Base-by-base conservation (phyloP, 2,113 vertebrate genomes). In the Capra hircus region DNA sequence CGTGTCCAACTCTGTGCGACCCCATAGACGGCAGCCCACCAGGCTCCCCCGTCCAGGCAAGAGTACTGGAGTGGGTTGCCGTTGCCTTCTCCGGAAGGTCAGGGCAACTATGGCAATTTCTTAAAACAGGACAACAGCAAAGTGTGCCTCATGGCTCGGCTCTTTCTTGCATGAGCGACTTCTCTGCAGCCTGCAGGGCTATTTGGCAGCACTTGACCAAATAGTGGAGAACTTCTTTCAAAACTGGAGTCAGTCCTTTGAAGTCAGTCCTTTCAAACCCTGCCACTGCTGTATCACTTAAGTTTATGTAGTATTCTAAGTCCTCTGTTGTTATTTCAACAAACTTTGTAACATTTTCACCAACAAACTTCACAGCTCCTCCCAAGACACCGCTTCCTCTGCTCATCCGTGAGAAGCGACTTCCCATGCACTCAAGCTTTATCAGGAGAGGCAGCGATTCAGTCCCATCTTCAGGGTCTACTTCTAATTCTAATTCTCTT, bases 101-200 rank as follows among this genome's bases (percentile, higher is more conserved):
- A 1, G 78, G 78, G 45, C 48, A 3, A 3, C 78, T 81, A 3
- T 52, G 78, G 48, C 48, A n/a, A 7, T 21, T 52, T 52, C 78
- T 52, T 81, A 81, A 81, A 81, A 33, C 3, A 48, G 77, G 27
- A 33, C 28, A 52, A 1, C 17, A 16, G 12, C 30, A 2, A 21
- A 4, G 28, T 7, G 4, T 52, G 30, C 17, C 1, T 0, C 48
- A 4, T 52, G 6, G 77, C 11, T 33, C 2, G 10, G 11, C 45
- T 52, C 78, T 50, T 52, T 28, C 15, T 19, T 52, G 48, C 48
- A 2, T 33, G 48, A 21, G 52, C 1, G 16, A 13, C 15, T 30
- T 48, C 48, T 52, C 45, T 80, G 78, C 2, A 6, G 48, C 17
- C 30, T n/a, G 17, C 48, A 52, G 16, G 23, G 78, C 48, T 13